Conservation (phyloP, 2,888 invertebrate genomes). For the Melieria picta region DNA sequence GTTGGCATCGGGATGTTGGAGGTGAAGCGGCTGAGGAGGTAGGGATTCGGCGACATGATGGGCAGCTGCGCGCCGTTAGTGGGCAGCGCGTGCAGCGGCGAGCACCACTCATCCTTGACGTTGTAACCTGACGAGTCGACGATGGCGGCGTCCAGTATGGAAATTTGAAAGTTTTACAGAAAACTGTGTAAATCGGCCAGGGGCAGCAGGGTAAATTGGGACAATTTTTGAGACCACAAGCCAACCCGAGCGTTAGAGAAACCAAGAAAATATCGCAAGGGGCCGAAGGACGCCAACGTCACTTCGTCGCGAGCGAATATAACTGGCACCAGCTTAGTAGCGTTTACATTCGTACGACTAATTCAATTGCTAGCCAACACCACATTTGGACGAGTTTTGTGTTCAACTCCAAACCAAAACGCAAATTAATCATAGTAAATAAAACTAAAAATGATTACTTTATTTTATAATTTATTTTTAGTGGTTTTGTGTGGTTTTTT, state of each 20-base stretch:
- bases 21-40: slow-evolving; percentile 64
- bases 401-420: not conserved
- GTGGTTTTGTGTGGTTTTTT: slow-evolving; percentile 30
- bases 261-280: not conserved
- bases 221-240: not conserved
- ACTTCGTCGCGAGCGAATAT: slow-evolving; percentile 12
- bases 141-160: not conserved
- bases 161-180: not conserved
- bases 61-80: slow-evolving; percentile 54
- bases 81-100: slow-evolving; percentile 50
- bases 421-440: slow-evolving; percentile 20
- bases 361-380: slow-evolving; percentile 17
- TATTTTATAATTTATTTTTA: slow-evolving; percentile 24
- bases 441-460: slow-evolving; percentile 22
- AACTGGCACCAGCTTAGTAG: slow-evolving; percentile 1
- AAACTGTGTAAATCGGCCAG: not conserved
- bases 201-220: not conserved
- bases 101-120: slow-evolving; percentile 64
- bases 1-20: slow-evolving; percentile 80
- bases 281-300: not conserved
- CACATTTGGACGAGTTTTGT: not conserved
- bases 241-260: slow-evolving; percentile 13
- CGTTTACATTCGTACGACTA: not conserved
- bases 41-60: slow-evolving; percentile 63
- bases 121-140: slow-evolving; percentile 51